These are phyloP conservation scores for Forbesichthys papilliferus DNA, from an alignment of 2,113 vertebrate genomes.

Conservation along the genomic window DNA sequence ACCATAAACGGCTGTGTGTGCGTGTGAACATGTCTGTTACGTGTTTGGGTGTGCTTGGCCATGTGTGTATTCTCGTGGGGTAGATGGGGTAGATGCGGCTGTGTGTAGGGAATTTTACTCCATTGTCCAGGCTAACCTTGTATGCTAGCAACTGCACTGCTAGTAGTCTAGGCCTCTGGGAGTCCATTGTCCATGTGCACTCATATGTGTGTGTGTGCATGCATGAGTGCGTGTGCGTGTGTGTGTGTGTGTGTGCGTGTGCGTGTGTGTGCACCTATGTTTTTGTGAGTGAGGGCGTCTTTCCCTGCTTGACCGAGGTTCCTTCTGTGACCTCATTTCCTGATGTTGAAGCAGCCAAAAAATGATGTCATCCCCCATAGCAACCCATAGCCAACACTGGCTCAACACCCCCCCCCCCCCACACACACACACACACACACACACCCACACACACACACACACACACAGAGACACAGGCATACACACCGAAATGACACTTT, in stretches of 20 bases:
- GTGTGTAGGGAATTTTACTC: conserved; percentile 16
- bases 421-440: too few species aligned
- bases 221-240: not conserved
- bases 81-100: conserved; percentile 1
- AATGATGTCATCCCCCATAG: conserved; percentile 70
- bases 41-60: not conserved
- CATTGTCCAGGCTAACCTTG: conserved; percentile 50
- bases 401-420: not conserved
- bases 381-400: conserved; percentile 64
- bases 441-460: too few species aligned
- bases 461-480: too few species aligned
- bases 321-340: conserved; percentile 79
- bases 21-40: conserved; percentile 2
- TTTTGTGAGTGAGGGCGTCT: conserved; percentile 26
- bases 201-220: not conserved
- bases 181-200: conserved; percentile 17
- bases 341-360: conserved; percentile 55
- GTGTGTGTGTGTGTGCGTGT: conserved; percentile 3
- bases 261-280: conserved; percentile 30
- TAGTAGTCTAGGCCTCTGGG: conserved; percentile 39
- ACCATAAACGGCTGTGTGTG: conserved; percentile 26
- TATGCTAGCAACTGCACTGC: conserved; percentile 37
- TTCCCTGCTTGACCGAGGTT: conserved; percentile 62
- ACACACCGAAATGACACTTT: not conserved
- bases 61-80: conserved; percentile 7